Evolutionary conservation across 2,797 vertebrate species (phyloP).

Genomic region (Sebastes itinus): DNA sequence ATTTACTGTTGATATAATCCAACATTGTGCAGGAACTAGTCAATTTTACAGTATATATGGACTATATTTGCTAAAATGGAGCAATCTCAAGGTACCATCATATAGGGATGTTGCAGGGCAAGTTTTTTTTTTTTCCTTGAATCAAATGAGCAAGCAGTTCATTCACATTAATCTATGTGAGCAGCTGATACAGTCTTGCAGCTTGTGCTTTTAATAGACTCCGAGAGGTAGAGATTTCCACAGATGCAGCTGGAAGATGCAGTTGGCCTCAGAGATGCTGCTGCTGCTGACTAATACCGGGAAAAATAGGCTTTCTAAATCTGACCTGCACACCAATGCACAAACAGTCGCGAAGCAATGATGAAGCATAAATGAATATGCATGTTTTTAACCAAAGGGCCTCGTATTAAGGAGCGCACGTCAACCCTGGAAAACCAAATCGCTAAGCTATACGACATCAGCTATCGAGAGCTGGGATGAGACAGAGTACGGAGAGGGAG

Average conservation of each 20-base stretch:
- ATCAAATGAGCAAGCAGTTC: conserved; percentile 24
- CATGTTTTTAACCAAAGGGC: background rate
- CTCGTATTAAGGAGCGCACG: background rate
- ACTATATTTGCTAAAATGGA: conserved; percentile 31
- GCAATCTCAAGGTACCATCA: conserved; percentile 12
- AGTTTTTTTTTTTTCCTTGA: background rate
- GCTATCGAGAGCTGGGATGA: conserved; percentile 23
- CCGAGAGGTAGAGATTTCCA: background rate
- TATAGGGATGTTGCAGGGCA: background rate
- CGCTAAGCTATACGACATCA: conserved; percentile 1
- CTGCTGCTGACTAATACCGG: conserved; percentile 25
- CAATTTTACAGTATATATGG: background rate
- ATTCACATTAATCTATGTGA: conserved; percentile 33
- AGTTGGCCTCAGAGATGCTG: background rate
- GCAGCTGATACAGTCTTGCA: conserved; percentile 29
- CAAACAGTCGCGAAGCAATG: background rate
- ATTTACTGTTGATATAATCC: conserved; percentile 4
- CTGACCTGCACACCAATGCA: background rate
- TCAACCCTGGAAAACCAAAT: conserved; percentile 15
- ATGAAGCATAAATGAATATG: background rate
- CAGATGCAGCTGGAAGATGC: conserved; percentile 35
- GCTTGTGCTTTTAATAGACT: conserved; percentile 42
- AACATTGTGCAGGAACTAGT: conserved; percentile 7
- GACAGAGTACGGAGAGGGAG: conserved; percentile 14
- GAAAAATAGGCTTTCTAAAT: conserved; percentile 1